These are phyloP conservation scores for Hybognathus amarus DNA, from an alignment of 2,797 vertebrate genomes.

Conservation along the genomic window DNA sequence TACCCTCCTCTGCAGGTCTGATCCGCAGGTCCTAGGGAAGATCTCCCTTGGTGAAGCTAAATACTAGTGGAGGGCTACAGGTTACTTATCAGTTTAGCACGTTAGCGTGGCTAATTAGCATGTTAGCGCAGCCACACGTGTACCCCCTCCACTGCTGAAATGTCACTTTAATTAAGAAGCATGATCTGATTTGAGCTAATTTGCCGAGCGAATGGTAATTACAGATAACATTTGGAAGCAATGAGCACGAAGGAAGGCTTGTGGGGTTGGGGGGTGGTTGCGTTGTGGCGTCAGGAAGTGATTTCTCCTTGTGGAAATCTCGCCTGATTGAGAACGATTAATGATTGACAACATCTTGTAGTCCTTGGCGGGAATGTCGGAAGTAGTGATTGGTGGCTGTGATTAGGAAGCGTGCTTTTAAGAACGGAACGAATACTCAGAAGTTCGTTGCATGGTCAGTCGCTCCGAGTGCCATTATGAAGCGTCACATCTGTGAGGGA, in stretches of 20 bases:
- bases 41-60: conserved; percentile 15
- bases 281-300: conserved; percentile 20
- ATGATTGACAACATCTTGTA: conserved; percentile 53
- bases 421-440: neutral
- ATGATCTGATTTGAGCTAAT: conserved; percentile 79
- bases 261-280: neutral
- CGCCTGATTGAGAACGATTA: conserved; percentile 52
- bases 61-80: conserved; percentile 21
- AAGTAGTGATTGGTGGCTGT: conserved; percentile 33
- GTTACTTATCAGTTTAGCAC: conserved; percentile 50
- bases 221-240: conserved; percentile 79
- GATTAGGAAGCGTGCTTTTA: neutral
- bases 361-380: conserved; percentile 7
- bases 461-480: neutral
- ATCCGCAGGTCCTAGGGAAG: neutral
- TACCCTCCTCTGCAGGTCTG: neutral
- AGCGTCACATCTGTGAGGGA: neutral
- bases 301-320: conserved; percentile 48
- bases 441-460: conserved; percentile 11
- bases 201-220: conserved; percentile 82
- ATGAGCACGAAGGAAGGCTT: conserved; percentile 66
- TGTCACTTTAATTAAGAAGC: conserved; percentile 78
- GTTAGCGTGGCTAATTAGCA: conserved; percentile 53
- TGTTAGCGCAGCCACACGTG: conserved; percentile 49
- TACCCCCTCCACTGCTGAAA: conserved; percentile 51